Conservation (phyloP, 2,797 vertebrate species). For the Fistularia commersonii region DNA sequence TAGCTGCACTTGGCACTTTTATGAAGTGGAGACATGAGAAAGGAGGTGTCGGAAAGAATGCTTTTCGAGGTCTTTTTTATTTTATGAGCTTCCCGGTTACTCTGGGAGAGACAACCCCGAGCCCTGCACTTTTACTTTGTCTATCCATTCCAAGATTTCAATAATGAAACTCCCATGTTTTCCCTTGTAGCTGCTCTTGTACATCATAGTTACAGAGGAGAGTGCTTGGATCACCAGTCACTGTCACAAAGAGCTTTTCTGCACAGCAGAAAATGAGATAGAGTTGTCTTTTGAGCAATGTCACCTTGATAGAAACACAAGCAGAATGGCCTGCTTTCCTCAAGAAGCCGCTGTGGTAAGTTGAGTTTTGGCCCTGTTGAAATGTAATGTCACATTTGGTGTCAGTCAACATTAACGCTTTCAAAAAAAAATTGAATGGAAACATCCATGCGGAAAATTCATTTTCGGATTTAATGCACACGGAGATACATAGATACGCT, state of each 20-base stretch:
- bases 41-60: slow-evolving; percentile 26
- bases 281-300: slow-evolving; percentile 30
- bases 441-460: too few species aligned
- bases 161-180: slow-evolving; percentile 61
- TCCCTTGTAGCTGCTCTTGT: slow-evolving; percentile 51
- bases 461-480: too few species aligned
- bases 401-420: slow-evolving; percentile 32
- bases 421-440: too few species aligned
- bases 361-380: slow-evolving; percentile 39
- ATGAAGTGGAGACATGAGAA: slow-evolving; percentile 36
- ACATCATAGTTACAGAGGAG: slow-evolving; percentile 30
- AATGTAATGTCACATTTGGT: slow-evolving; percentile 41
- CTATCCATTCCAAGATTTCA: slow-evolving; percentile 51
- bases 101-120: slow-evolving; percentile 23
- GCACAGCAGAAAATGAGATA: slow-evolving; percentile 34
- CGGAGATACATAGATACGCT: background rate
- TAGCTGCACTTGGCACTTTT: slow-evolving; percentile 54
- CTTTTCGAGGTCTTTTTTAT: slow-evolving; percentile 55
- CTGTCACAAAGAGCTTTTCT: slow-evolving; percentile 44
- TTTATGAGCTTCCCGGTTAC: slow-evolving; percentile 52
- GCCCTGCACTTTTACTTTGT: slow-evolving; percentile 31
- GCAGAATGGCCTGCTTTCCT: slow-evolving; percentile 34
- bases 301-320: slow-evolving; percentile 60
- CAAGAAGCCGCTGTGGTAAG: slow-evolving; percentile 6
- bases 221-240: slow-evolving; percentile 44